Evolutionary conservation across 2,797 vertebrate species (phyloP).

Genomic region (Natrix natrix): DNA sequence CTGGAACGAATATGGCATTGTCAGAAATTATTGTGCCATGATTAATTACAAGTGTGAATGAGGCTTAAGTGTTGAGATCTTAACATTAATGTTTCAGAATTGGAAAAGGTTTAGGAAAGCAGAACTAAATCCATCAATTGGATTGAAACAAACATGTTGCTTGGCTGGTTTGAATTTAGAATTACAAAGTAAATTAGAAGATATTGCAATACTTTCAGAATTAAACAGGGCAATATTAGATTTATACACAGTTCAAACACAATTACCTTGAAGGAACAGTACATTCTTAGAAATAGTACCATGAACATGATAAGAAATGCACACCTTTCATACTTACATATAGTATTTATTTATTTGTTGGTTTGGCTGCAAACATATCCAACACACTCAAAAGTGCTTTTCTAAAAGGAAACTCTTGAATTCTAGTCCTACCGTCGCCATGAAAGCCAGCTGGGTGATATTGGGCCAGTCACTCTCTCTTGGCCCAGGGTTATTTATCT

Average conservation of each 20-base stretch:
- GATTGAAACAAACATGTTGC: neutral
- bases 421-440: neutral
- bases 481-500: neutral
- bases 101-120: neutral
- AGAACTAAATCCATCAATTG: neutral
- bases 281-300: neutral
- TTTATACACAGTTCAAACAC: neutral
- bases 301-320: neutral
- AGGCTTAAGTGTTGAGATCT: neutral
- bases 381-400: neutral
- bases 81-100: neutral
- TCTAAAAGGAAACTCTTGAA: neutral
- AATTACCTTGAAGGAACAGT: neutral
- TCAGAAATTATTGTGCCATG: neutral
- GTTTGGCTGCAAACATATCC: neutral
- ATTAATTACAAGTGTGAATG: neutral
- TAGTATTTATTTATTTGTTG: neutral
- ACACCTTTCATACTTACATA: neutral
- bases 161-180: neutral
- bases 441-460: neutral
- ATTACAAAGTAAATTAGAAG: neutral
- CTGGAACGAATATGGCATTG: neutral
- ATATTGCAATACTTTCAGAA: neutral
- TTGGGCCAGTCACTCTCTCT: neutral
- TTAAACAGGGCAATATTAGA: neutral